A percentile compares a stretch with the other conserved stretches of the same genome.
Evolutionary conservation across 2,888 invertebrate genomes (phyloP).

Genomic region (Mesopsocus fuscifrons): DNA sequence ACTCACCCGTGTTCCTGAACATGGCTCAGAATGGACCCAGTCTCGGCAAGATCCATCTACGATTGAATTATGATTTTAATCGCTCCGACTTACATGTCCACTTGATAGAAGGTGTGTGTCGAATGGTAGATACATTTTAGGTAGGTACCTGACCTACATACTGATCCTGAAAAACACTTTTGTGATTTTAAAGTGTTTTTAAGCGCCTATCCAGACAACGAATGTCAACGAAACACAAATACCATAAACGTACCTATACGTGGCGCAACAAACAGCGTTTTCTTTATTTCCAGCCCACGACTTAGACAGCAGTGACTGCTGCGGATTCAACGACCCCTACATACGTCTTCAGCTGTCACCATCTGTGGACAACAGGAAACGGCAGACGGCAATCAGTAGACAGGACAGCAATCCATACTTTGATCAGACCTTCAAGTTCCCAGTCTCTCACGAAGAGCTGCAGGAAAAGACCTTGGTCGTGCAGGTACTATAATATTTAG

Average conservation of each 20-base stretch:
- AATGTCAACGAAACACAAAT: no score
- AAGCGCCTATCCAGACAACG: no score
- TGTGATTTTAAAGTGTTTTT: no score
- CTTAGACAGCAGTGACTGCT: constrained; percentile 62
- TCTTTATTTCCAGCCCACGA: constrained; percentile 47
- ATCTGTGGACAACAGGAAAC: constrained; percentile 63
- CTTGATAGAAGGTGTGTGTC: constrained; percentile 80
- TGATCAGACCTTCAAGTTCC: constrained; percentile 84
- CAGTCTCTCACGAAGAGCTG: constrained; percentile 73
- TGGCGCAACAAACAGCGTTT: no score
- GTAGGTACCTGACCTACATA: background rate
- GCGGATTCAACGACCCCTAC: constrained; percentile 80
- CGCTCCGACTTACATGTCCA: constrained; percentile 80
- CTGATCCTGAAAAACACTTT: no score
- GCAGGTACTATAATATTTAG: no score
- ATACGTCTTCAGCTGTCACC: constrained; percentile 62
- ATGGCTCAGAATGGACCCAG: constrained; percentile 40
- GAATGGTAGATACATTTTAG: constrained; percentile 11
- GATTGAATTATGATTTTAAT: constrained; percentile 76
- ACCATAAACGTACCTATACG: no score
- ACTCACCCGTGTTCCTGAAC: constrained; percentile 51
- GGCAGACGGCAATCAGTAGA: constrained; percentile 68
- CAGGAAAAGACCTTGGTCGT: constrained; percentile 54
- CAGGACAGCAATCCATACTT: constrained; percentile 75
- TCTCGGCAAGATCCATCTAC: constrained; percentile 63